phyloP scores from a whole-genome alignment of 2,888 invertebrate genomes.

The Phengaris alcon region DNA sequence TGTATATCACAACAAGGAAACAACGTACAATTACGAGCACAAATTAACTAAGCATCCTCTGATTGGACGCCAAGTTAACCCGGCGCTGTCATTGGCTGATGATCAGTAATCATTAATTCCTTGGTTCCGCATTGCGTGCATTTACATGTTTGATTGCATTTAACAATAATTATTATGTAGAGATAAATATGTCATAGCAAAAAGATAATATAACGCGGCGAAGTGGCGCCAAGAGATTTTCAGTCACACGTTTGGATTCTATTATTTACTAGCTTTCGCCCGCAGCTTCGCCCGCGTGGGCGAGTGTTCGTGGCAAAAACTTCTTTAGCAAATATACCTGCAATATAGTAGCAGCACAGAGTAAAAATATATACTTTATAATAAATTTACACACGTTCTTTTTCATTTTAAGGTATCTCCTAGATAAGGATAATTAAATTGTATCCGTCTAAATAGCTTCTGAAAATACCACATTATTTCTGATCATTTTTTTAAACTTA shows the following conservation, averaged over 20 bases:
- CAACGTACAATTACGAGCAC: constrained; percentile 8
- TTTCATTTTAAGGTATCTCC: too few relatives aligned
- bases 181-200: constrained; percentile 19
- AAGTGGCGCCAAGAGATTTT: not conserved
- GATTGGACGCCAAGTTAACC: constrained; percentile 4
- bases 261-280: too few relatives aligned
- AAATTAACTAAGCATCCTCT: not conserved
- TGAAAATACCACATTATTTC: too few relatives aligned
- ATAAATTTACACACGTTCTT: too few relatives aligned
- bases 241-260: not conserved
- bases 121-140: constrained; percentile 19
- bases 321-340: too few relatives aligned
- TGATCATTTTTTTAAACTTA: too few relatives aligned
- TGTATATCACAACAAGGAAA: constrained; percentile 10
- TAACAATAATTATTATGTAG: constrained; percentile 1
- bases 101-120: not conserved
- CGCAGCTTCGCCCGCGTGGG: too few relatives aligned
- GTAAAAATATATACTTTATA: too few relatives aligned
- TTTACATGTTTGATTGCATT: constrained; percentile 27
- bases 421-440: too few relatives aligned
- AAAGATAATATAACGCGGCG: not conserved
- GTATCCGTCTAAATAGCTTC: too few relatives aligned
- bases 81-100: constrained; percentile 3
- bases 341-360: too few relatives aligned
- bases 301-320: too few relatives aligned